Evolutionary conservation across 2,113 vertebrate genomes (phyloP).

Genomic region (Synodontis membranacea): DNA sequence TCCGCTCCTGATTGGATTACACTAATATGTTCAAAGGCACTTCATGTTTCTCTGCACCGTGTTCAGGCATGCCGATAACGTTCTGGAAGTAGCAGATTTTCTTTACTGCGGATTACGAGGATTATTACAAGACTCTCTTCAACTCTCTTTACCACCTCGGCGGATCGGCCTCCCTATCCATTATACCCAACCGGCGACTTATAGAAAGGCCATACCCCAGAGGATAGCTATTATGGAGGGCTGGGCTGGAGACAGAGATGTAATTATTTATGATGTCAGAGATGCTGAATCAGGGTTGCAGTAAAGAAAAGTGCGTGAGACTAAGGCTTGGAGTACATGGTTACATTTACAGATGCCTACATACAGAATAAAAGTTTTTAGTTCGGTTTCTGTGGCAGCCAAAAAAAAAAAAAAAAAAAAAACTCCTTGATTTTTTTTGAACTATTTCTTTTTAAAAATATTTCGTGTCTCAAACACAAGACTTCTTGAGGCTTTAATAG

Average conservation of each 20-base stretch:
- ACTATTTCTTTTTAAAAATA: background rate
- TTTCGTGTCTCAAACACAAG: background rate
- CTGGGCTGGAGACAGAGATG: slow-evolving; percentile 19
- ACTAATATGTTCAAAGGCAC: slow-evolving; percentile 51
- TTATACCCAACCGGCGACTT: slow-evolving; percentile 11
- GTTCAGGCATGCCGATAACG: slow-evolving; percentile 18
- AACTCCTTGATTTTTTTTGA: background rate
- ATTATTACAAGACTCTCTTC: slow-evolving; percentile 36
- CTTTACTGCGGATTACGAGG: slow-evolving; percentile 45
- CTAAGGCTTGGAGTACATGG: background rate
- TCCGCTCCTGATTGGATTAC: slow-evolving; percentile 53
- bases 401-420: background rate
- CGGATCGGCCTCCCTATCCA: slow-evolving; percentile 42
- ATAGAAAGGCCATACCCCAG: slow-evolving; percentile 13
- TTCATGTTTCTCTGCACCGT: slow-evolving; percentile 28
- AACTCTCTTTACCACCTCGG: slow-evolving; percentile 40
- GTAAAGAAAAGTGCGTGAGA: background rate
- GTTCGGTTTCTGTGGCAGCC: slow-evolving; percentile 2
- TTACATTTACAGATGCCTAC: background rate
- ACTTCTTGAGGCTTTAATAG: background rate
- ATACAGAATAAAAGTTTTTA: background rate
- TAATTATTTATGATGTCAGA: slow-evolving; percentile 25
- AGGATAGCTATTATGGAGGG: slow-evolving; percentile 29
- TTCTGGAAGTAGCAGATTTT: slow-evolving; percentile 27
- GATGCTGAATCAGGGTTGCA: slow-evolving; percentile 40